A percentile compares a stretch with the other conserved stretches of the same genome.
phyloP scores from a whole-genome alignment of 2,888 invertebrate species.

The Eubasilissa splendida region DNA sequence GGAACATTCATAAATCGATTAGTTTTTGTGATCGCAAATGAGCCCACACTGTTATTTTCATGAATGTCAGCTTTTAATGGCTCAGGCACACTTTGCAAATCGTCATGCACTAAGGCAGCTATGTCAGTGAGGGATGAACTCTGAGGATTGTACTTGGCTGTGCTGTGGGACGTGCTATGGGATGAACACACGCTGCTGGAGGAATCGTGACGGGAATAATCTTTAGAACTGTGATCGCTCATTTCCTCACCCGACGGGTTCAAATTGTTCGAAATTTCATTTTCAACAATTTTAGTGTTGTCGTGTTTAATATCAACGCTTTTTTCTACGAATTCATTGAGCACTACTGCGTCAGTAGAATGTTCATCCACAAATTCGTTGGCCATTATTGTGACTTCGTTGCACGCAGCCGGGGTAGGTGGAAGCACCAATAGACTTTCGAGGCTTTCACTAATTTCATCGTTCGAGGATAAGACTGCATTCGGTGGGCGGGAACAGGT shows the following conservation, averaged over 20 bases:
- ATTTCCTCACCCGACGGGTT: slow-evolving; percentile 48
- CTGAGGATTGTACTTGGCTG: slow-evolving; percentile 78
- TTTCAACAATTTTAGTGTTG: not conserved
- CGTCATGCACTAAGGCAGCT: slow-evolving; percentile 72
- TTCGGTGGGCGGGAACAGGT: not conserved
- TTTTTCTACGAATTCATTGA: slow-evolving; percentile 40
- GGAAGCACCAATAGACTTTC: slow-evolving; percentile 51
- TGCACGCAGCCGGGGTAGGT: slow-evolving; percentile 53
- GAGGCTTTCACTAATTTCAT: slow-evolving; percentile 53
- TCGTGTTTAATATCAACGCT: slow-evolving; percentile 2
- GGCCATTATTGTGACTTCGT: slow-evolving; percentile 56
- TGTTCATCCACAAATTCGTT: slow-evolving; percentile 56
- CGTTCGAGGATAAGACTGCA: slow-evolving; percentile 42
- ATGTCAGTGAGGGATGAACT: slow-evolving; percentile 76
- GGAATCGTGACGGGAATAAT: slow-evolving; percentile 72
- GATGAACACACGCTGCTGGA: slow-evolving; percentile 77
- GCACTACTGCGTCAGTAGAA: slow-evolving; percentile 52
- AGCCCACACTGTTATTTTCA: slow-evolving; percentile 22
- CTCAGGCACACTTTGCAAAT: slow-evolving; percentile 59
- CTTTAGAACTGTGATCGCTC: slow-evolving; percentile 48
- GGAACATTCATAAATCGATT: slow-evolving; percentile 69
- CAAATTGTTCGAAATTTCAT: not conserved
- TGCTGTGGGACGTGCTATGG: slow-evolving; percentile 75
- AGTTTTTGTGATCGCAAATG: slow-evolving; percentile 62
- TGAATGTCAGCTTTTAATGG: slow-evolving; percentile 61